Evolutionary conservation across 2,888 invertebrate species (phyloP), one percentile per base, ranked within the genome.

Genomic region (Phaedon cochleariae): DNA sequence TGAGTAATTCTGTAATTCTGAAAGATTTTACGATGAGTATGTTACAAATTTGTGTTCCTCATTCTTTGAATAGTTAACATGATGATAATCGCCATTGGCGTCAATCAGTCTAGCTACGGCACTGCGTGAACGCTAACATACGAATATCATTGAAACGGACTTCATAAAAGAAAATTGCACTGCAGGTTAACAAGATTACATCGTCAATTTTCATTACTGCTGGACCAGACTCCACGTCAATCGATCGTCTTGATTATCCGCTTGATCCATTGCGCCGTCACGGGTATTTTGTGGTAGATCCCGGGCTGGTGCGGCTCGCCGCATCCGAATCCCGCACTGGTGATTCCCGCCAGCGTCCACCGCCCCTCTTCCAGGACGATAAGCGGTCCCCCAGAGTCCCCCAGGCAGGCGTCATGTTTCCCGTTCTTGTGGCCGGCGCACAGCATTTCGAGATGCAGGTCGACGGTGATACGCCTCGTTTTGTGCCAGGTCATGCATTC

Each of bases 301-400:
- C 94, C 94, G 0, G 94, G 94, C 81, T 94, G 94, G 77, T 92
- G 90, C 77, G 93, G 91, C 12, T 93, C 92, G 0, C 93, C 94
- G 79, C 94, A 94, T 52, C 94, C 94, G 80, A 94, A 94, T 5
- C 94, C 94, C 0, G 94, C 94, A 22, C 93, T 93, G 0, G 92
- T 94, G 69, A 94, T 93, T 12, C 94, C 94, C 4, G 90, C 92
- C 10, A 94, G 84, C 62, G 91, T 91, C 87, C 91, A 94, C n/a
- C 72, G 61, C 0, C 91, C 92, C 52, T 85, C 86, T 73, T 91
- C 89, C 55, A 89, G 83, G 0, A 93, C 87, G 72, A 93, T 82
- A 2, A 92, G 83, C 0, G 94, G 94, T 0, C 94, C 94, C 0
- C 94, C 94, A 0, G 92, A 93, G 78, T 93, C 94, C 10, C 94